Conservation (phyloP, 92 coral and sea anemone genomes). For the Phymanthus crucifer region DNA sequence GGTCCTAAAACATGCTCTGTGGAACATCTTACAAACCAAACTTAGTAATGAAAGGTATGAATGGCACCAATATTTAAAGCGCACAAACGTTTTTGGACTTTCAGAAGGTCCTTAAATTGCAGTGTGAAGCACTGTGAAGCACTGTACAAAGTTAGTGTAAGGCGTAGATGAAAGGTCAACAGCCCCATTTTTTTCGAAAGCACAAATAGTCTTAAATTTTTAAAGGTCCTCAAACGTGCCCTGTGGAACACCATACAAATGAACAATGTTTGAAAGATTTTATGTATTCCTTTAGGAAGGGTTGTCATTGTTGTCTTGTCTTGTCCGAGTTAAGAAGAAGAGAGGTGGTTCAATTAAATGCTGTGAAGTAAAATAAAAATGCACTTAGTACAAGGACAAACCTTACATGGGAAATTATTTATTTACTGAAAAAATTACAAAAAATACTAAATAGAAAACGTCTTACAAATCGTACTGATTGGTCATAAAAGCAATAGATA, state of each 20-base stretch:
- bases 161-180: not conserved
- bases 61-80: no score
- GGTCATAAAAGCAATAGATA: not conserved
- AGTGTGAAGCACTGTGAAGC: not conserved
- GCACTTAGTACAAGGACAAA: not conserved
- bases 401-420: not conserved
- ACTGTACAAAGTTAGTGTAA: not conserved
- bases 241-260: not conserved
- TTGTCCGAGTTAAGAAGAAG: not conserved
- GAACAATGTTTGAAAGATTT: not conserved
- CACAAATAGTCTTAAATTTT: not conserved
- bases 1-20: no score
- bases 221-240: not conserved
- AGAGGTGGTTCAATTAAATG: not conserved
- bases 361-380: constrained; percentile 2
- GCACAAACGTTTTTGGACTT: no score
- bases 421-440: not conserved
- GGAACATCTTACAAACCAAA: no score
- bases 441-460: not conserved
- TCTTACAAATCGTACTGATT: not conserved
- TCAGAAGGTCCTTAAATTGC: no score
- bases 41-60: no score
- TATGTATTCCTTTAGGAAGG: no score
- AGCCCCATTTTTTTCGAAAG: not conserved
- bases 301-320: not conserved